Conservation (phyloP, 2,888 invertebrate species). For the Arge pagana region DNA sequence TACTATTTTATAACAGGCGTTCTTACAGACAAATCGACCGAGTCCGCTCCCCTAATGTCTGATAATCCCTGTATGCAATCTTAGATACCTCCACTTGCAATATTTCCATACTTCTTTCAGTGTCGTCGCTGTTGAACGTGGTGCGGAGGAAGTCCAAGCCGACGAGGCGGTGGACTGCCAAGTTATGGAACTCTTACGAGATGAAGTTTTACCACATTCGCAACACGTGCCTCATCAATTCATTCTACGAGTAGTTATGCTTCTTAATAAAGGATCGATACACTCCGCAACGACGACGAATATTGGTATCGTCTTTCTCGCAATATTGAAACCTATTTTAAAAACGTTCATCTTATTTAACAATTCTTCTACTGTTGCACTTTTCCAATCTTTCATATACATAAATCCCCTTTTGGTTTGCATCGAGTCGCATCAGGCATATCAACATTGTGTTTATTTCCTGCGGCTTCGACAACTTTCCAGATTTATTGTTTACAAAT, state of each 20-base stretch:
- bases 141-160: conserved; percentile 62
- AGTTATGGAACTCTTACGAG: conserved; percentile 79
- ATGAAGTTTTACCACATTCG: conserved; percentile 82
- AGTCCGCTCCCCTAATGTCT: conserved; percentile 10
- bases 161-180: conserved; percentile 84
- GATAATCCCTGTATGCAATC: conserved; percentile 18
- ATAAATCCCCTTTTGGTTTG: conserved; percentile 4
- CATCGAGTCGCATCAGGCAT: neutral
- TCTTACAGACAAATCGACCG: neutral
- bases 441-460: no score
- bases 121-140: conserved; percentile 59
- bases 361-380: no score
- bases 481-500: neutral
- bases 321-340: no score
- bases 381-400: no score
- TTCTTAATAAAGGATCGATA: conserved; percentile 85
- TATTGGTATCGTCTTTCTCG: conserved; percentile 60
- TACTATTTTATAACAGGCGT: neutral
- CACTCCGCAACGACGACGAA: conserved; percentile 71
- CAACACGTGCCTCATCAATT: conserved; percentile 79
- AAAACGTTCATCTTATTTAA: no score
- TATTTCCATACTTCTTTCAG: conserved; percentile 46
- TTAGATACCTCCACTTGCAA: neutral
- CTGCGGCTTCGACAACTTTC: no score
- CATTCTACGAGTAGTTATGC: conserved; percentile 78